Percentiles rank a stretch among this genome's conserved stretches.
phyloP scores from a whole-genome alignment of 2,797 vertebrate species.

The Furcifer pardalis region DNA sequence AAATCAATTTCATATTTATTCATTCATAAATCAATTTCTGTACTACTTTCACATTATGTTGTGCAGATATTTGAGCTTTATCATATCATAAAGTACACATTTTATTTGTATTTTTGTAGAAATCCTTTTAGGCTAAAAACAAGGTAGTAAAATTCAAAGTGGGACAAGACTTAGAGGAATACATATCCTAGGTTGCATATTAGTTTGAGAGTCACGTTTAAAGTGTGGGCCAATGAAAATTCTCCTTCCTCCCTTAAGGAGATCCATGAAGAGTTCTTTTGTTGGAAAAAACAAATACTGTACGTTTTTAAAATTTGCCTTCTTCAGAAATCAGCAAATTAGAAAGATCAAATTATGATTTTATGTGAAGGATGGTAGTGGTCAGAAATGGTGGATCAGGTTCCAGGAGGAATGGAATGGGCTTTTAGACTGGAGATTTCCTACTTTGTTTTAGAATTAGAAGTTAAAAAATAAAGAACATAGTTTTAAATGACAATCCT shows the following conservation, averaged over 20 bases:
- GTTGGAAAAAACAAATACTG: neutral
- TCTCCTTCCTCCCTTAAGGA: neutral
- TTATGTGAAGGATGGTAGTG: too few relatives aligned
- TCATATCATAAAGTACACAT: too few relatives aligned
- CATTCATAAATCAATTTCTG: neutral
- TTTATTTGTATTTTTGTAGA: too few relatives aligned
- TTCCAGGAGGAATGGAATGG: too few relatives aligned
- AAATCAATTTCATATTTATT: neutral
- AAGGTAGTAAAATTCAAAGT: neutral
- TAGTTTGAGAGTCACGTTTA: neutral
- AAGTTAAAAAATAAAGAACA: too few relatives aligned
- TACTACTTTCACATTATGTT: neutral
- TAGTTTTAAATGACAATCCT: too few relatives aligned
- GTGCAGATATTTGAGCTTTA: too few relatives aligned
- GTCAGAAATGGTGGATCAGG: too few relatives aligned
- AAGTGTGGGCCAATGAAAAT: neutral
- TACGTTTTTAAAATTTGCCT: neutral
- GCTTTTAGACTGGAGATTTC: too few relatives aligned
- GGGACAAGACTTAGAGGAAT: neutral
- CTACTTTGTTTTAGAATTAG: too few relatives aligned
- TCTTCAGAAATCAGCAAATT: neutral
- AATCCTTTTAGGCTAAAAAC: neutral
- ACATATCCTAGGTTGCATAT: neutral
- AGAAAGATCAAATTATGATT: neutral
- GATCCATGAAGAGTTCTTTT: neutral